Evolutionary conservation across 2,888 invertebrate genomes (phyloP), one percentile per base, ranked within the genome.

Genomic region (Hypsopygia costalis): DNA sequence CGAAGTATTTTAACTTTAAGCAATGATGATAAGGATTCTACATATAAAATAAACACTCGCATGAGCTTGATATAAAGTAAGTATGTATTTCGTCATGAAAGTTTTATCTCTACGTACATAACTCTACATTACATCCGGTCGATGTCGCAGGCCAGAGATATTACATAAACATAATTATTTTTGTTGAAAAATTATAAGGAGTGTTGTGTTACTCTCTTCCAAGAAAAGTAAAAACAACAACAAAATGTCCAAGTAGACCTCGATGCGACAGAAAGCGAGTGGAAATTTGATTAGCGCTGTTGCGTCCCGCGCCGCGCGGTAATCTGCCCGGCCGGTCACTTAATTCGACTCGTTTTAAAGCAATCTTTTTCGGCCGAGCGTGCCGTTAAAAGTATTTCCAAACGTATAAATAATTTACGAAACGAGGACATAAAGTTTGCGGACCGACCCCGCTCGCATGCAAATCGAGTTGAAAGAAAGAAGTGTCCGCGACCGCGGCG

Each of bases 351-450:
- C 72, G 65, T 76, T 80, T 73, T 69, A 67, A 73, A 71, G 69
- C 78, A 86, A 86, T 83, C 82, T 83, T 83, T 79, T 79, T 73
- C 71, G 62, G 66, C 71, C 74, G 70, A 73, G 69, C 72, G 69
- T 69, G 62, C 77, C 79, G 81, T 81, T 81, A 86, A 88, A 87
- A 86, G 81, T 83, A 87, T 86, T 86, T 83, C 72, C 78, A 78
- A 87, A 86, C 73, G 82, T 70, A 85, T 88, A 83, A 87, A 88
- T 88, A 81, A 86, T 87, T 87, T 83, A 88, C 80, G 79, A 76
- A 85, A 81, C 78, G 85, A 87, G 86, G 85, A 87, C 86, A 83
- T 83, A 87, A 88, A 88, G 81, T 88, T 88, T 86, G 81, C 75
- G 67, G 69, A 75, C 76, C 81, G 80, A 81, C 81, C 83, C 76